Percentiles rank a stretch among this genome's conserved stretches.
phyloP scores from a whole-genome alignment of 2,888 invertebrate species.

The Pristionchus japonicus region DNA sequence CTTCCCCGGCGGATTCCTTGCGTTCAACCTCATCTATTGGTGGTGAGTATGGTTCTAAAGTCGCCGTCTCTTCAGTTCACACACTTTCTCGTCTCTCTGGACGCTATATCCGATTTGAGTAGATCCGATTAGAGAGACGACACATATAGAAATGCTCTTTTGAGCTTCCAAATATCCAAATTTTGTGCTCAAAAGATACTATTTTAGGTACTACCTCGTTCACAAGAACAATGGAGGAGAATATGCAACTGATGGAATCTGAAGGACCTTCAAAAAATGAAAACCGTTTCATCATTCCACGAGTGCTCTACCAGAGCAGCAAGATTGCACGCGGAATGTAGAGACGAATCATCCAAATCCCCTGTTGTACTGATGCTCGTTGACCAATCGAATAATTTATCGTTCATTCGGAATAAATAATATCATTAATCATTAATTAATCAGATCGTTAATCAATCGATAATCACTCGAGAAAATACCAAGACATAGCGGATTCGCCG shows the following conservation, averaged over 20 bases:
- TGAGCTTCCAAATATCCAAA: too few species aligned
- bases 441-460: background rate
- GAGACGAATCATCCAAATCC: background rate
- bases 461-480: slow-evolving; percentile 2
- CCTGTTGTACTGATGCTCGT: background rate
- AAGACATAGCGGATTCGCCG: background rate
- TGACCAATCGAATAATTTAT: slow-evolving; percentile 12
- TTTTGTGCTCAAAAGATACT: background rate
- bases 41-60: slow-evolving; percentile 23
- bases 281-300: background rate
- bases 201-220: slow-evolving; percentile 24
- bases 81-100: too few species aligned
- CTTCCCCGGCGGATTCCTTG: slow-evolving; percentile 22
- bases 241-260: background rate
- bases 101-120: too few species aligned
- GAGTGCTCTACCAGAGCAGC: background rate
- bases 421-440: background rate
- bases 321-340: background rate
- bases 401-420: background rate
- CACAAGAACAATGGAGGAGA: background rate
- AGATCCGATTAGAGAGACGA: too few species aligned
- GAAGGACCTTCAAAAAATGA: background rate
- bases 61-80: background rate
- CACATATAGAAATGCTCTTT: too few species aligned
- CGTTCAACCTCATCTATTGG: slow-evolving; percentile 41